Percentiles rank a stretch among this genome's conserved stretches.
phyloP scores from a whole-genome alignment of 2,797 vertebrate species.

The Rhabdomys pumilio region DNA sequence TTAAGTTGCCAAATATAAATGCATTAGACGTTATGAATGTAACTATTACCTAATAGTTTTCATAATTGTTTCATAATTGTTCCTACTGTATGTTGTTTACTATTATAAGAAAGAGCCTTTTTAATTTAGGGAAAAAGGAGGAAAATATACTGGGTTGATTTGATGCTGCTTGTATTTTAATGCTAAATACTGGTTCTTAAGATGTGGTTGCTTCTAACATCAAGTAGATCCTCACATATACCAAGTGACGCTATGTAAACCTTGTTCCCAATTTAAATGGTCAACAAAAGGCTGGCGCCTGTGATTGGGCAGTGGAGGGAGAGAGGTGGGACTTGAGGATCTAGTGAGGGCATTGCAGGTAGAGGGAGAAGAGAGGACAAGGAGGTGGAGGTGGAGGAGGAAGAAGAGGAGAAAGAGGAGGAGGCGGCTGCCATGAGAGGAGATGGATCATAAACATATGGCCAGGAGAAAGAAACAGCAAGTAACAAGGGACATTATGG shows the following conservation, averaged over 20 bases:
- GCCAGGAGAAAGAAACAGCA: neutral
- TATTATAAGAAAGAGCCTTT: neutral
- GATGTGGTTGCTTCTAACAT: neutral
- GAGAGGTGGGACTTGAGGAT: neutral
- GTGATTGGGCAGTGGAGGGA: neutral
- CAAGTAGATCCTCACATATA: neutral
- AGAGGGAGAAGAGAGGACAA: neutral
- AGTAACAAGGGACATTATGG: neutral
- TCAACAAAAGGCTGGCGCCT: neutral
- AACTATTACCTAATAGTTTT: neutral
- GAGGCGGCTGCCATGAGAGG: neutral
- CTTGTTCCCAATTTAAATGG: neutral
- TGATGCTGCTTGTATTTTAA: neutral
- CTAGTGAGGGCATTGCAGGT: neutral
- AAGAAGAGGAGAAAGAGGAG: neutral
- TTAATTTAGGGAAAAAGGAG: neutral
- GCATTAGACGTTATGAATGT: neutral
- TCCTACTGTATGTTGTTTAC: neutral
- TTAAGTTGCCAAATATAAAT: neutral
- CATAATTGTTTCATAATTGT: too few relatives aligned
- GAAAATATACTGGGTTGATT: neutral
- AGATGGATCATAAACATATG: neutral
- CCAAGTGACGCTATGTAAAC: neutral
- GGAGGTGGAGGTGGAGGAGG: too few relatives aligned
- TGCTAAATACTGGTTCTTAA: neutral